Evolutionary conservation across 2,797 vertebrate genomes (phyloP).

Genomic region (Gallinago stenura): DNA sequence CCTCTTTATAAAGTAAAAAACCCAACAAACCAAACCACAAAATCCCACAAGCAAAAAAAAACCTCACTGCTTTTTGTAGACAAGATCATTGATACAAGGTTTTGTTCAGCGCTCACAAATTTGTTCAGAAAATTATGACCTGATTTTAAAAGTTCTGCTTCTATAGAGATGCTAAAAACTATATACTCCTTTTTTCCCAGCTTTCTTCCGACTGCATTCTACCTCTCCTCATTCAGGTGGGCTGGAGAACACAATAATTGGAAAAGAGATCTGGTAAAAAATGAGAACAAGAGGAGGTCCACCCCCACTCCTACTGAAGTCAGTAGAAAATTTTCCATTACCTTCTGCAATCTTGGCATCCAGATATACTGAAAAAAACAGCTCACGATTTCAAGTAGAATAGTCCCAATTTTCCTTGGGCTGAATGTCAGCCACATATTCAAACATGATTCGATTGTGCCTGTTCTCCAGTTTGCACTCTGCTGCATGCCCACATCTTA

Average conservation of each 20-base stretch:
- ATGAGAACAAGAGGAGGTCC: background rate
- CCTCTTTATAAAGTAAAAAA: background rate
- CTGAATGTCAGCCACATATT: background rate
- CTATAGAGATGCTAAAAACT: background rate
- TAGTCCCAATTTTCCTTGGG: background rate
- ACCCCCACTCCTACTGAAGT: background rate
- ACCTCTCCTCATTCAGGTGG: conserved; percentile 24
- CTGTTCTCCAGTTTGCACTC: background rate
- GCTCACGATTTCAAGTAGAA: background rate
- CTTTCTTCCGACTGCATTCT: conserved; percentile 6
- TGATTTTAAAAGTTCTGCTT: conserved; percentile 14
- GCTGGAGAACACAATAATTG: conserved; percentile 22
- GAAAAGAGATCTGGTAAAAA: conserved; percentile 23
- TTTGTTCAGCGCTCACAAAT: conserved; percentile 2
- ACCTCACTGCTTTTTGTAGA: background rate
- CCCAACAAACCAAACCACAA: background rate
- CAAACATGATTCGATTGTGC: background rate
- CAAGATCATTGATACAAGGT: background rate
- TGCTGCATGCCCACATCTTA: background rate
- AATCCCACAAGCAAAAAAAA: background rate
- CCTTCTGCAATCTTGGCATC: background rate
- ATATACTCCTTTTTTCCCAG: background rate
- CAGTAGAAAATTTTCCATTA: background rate
- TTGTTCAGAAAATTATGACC: conserved; percentile 5
- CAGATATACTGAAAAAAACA: background rate